Base-by-base conservation (phyloP, 2,888 invertebrate species). In the Amblyjoppa proteus region DNA sequence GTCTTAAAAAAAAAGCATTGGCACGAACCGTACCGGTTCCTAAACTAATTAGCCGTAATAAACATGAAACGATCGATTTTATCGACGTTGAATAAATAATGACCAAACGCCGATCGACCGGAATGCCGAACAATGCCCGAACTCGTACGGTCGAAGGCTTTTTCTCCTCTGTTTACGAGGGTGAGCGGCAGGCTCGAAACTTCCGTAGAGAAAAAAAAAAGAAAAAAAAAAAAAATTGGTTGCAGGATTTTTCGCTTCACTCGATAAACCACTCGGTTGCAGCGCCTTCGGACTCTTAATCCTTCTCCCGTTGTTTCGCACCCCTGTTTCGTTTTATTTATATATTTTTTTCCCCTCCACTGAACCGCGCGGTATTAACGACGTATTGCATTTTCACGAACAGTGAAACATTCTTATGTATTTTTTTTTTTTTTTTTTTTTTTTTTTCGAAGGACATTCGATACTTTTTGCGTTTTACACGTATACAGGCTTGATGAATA, bases 241-340 rank as follows among this genome's bases (percentile, higher is more conserved):
- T 58, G 71, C 34, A 45, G 76, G 49, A 79, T 70, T 83, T 74
- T 83, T 73, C 51, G 49, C 66, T 75, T 58, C 51, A 83, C 80
- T 83, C 82, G 82, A 83, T 85, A 85, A 85, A 85, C 66, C 85
- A 85, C 85, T 85, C 76, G 25, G 71, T 11, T 51, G 85, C 85
- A 85, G 80, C 73, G 53, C 49, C 45, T 64, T 56, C 69, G 74
- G 74, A 16, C 16, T 73, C 71, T 53, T 53, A 45, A 51, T 45
- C 11, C 69, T 61, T 81, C 20, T 45, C 51, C 28, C 49, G 20
- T 71, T n/a, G 25, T 16, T 78, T 68, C 53, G 45, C 58, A 28
- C 45, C 45, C 34, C 13, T 13, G 68, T 68, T 58, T 31, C 7
- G 68, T 75, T 58, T 81, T 64, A 41, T 81, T 70, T 71, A 66